Evolutionary conservation across 2,888 invertebrate species (phyloP), one percentile per base, ranked within the genome.

Genomic region (Lepidochrysops patricia): DNA sequence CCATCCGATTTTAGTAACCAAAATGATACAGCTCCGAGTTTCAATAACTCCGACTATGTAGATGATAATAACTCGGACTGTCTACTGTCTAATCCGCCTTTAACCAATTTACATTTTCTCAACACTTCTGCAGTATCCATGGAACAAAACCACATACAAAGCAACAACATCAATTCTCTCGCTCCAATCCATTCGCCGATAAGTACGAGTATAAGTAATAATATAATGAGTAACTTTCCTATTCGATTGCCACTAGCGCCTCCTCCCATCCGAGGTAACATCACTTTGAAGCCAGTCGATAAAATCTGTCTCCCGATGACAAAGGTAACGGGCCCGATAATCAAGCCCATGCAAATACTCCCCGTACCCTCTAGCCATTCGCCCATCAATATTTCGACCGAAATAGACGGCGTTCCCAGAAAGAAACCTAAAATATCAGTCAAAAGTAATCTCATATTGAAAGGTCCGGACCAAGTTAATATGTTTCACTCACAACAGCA

Each of bases 391-490:
- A 75, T 78, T 32, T 67, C 71, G 0, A 69, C 72, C 12, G 87
- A 87, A 32, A 64, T 63, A 1, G 88, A 89, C 32, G 81, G 83
- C 1, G 73, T 68, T 37, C 87, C 88, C 0, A 75, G 89, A 27
- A 90, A 90, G 66, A 89, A 89, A 60, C 84, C 90, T 0, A 90
- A 90, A 67, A 90, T 90, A 76, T 90, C 89, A 0, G 90, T 90
- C 0, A 90, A 90, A 70, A 90, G 90, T 66, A 90, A 90, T 66
- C 69, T 90, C 37, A 87, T 90, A 64, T 68, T 90, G 2, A 90
- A 90, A 69, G 90, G 89, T 0, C 89, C 90, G 0, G 89, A 90
- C 67, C 85, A 87, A 63, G 82, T 81, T 26, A 85, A 89, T 64
- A 87, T 85, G 82, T 89, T 89, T 63, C 86, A 89, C 72, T 86